Evolutionary conservation across 2,113 vertebrate species (phyloP), one percentile per base, ranked within the genome.

Genomic region (Trachemys scripta): DNA sequence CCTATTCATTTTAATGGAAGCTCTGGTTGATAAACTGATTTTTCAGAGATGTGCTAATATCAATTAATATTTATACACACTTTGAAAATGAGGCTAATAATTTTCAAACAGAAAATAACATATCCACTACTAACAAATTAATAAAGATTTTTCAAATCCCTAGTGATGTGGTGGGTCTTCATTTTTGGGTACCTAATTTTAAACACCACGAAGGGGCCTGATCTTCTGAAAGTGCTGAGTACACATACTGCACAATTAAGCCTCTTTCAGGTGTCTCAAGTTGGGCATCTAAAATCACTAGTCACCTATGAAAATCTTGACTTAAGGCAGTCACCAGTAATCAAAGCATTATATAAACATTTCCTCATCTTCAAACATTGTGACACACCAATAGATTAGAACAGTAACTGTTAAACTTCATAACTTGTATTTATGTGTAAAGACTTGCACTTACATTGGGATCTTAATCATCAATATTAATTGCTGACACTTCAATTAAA

Each of bases 391-490:
- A 19, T 19, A 69, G 14, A 69, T 35, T n/a, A n/a, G 35, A 19
- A n/a, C n/a, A 69, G 31, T n/a, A 69, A 69, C 16, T 69, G 8
- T 69, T n/a, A n/a, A 69, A n/a, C 7, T 35, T 25, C 4, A 76
- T 1, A 1, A 6, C 27, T 20, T 20, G 25, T 42, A 49, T 2
- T 72, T 0, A 0, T 0, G 24, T 13, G 20, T 3, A n/a, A 31
- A 4, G n/a, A 14, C n/a, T 53, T 35, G 45, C 49, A 0, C 10
- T 11, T 14, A 27, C 42, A 78, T 78, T 78, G 22, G 0, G 1
- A 13, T 5, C 5, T 42, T 75, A 17, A 5, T 10, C 0, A 5
- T 2, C 1, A 29, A n/a, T 5, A 3, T 3, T 42, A 1, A 0
- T 22, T 49, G 38, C 8, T 4, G 25, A 8, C 47, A 4, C 35